A percentile compares a stretch with the other conserved stretches of the same genome.
phyloP scores from a whole-genome alignment of 2,113 vertebrate genomes.

The Pogonocichla stellata region DNA sequence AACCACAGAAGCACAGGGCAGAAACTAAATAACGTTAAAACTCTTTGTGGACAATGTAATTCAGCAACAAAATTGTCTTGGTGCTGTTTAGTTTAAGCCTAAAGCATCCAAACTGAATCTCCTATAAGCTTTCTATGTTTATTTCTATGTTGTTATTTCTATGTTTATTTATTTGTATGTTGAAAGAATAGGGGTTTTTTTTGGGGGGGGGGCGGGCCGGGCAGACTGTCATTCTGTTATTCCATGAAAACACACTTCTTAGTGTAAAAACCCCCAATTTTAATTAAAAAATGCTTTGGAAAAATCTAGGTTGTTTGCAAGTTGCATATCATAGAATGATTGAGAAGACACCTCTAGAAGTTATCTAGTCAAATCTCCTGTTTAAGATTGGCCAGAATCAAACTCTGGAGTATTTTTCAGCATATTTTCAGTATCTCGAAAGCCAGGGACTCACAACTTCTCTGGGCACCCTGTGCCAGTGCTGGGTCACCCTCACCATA shows the following conservation, averaged over 20 bases:
- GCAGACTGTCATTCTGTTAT: neutral
- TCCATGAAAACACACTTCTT: neutral
- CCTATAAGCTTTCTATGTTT: neutral
- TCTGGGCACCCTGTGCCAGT: neutral
- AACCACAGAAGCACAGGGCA: neutral
- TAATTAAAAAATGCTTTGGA: fast-evolving
- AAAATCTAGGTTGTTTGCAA: neutral
- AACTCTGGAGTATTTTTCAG: neutral
- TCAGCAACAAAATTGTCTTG: neutral
- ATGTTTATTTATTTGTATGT: neutral
- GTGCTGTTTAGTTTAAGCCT: neutral
- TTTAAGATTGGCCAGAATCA: neutral
- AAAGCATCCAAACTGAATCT: neutral
- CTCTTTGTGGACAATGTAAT: neutral
- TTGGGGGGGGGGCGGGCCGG: fast-evolving
- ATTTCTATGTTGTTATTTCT: neutral
- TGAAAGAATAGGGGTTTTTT: neutral
- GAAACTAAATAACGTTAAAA: neutral
- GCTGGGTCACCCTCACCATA: neutral
- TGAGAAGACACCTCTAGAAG: neutral
- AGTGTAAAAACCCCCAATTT: neutral
- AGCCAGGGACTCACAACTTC: neutral
- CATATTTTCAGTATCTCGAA: neutral
- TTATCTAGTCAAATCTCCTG: neutral
- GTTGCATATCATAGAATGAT: neutral